These are phyloP conservation scores for Campylomormyrus tamandua DNA, from an alignment of 2,113 vertebrate species.

Conservation along the genomic window DNA sequence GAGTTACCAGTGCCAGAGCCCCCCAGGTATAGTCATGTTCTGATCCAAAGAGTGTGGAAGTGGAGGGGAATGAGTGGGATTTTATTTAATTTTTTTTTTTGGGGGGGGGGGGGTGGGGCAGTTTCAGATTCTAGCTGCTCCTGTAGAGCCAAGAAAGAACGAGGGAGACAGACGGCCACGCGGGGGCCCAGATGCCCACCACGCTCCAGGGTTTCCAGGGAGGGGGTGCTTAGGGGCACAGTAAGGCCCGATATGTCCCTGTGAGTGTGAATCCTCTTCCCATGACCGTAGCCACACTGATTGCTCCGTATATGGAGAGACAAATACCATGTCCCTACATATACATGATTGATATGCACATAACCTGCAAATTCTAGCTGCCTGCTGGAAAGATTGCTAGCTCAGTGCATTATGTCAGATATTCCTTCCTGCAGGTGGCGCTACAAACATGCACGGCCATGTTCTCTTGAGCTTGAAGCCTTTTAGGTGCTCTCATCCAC, in stretches of 20 bases:
- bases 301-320: neutral
- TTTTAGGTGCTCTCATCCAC: neutral
- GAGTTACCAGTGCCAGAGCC: neutral
- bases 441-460: neutral
- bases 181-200: conserved; percentile 43
- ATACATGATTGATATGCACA: neutral
- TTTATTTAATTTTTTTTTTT: neutral
- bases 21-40: neutral
- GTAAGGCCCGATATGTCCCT: neutral
- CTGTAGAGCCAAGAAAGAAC: conserved; percentile 28
- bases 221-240: conserved; percentile 17
- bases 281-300: neutral
- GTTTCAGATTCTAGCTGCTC: conserved; percentile 27
- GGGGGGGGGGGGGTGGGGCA: conserved; percentile 16
- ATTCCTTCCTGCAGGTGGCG: neutral
- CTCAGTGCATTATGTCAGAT: neutral
- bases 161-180: conserved; percentile 39
- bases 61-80: neutral
- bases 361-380: neutral
- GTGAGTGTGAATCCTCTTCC: neutral
- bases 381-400: neutral
- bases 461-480: neutral
- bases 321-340: neutral
- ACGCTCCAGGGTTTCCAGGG: conserved; percentile 36
- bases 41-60: neutral